Base-by-base conservation (phyloP, 2,797 vertebrate genomes). In the Petrocephalus schoutedeni region DNA sequence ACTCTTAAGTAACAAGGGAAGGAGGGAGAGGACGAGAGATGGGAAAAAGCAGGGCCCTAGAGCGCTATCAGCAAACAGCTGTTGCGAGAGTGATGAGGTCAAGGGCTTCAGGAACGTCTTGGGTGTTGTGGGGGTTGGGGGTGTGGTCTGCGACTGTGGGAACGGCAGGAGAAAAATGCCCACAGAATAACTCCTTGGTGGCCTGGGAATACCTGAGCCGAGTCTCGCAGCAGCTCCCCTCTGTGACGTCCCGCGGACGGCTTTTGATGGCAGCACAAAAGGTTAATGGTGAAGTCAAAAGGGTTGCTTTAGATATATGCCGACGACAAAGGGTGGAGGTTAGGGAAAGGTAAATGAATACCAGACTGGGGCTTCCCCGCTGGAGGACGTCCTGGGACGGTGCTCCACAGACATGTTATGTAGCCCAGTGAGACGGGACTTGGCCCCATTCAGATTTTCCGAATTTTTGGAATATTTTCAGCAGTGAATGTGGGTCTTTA, bases 1-100 rank as follows among this genome's bases (percentile, higher is more conserved):
- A 84, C 57, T 28, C 28, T n/a, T 36, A 58, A 86, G 54, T 23
- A 86, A 86, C 10, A 28, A 41, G 53, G 54, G 32, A 41, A 36
- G 28, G 84, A 41, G 58, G 19, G 84, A 86, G 53, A 58, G 56
- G 28, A 16, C 16, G 12, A 58, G 32, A 41, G 51, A 45, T 53
- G 51, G 49, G 87, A 53, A 58, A 82, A 87, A 87, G 45, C n/a
- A 9, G 58, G 49, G 58, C 80, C 51, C 56, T 54, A 10, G 58
- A 83, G 57, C 59, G 16, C 77, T 88, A 88, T 88, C 87, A 64
- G 57, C 80, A 85, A 88, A 67, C 87, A 88, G 87, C 87, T 88
- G 87, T 59, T 54, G 87, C 41, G 45, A 51, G 80, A 88, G 87
- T 84, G 87, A 88, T 67, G 80, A 88, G 80, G 56, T 88, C 87